Evolutionary conservation across 2,888 invertebrate species (phyloP), one percentile per base, ranked within the genome.

Genomic region (Drosophila ustulata): DNA sequence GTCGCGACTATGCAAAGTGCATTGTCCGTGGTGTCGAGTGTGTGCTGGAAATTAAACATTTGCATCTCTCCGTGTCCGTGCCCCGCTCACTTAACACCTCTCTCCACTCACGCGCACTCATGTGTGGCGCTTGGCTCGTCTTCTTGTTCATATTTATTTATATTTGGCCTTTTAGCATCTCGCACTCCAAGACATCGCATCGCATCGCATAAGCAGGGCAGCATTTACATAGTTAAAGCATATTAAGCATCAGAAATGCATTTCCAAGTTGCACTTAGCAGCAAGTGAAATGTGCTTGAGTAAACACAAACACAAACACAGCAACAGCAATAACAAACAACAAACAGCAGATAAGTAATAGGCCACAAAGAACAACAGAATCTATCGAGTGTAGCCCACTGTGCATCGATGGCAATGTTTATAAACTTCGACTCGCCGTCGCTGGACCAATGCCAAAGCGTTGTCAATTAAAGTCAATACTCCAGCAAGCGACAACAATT

Each of bases 401-500:
- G 83, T 83, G 73, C 75, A n/a, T n/a, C 30, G 45, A 41, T 28
- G 56, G 56, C 64, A 55, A 52, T 58, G 50, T 53, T 55, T 47
- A 64, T 63, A 76, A 78, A 67, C 65, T 37, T 11, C 37, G 37
- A 37, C 39, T 41, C 8, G 8, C 8, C 11, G 34, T 34, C 9
- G 18, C 7, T 41, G 89, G 75, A 64, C 74, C 72, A 61, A 66
- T 52, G 68, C 80, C 83, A 79, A 72, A 70, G 82, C 71, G 69
- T 73, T 89, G 89, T 85, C 89, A 89, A 85, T 89, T 88, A 85
- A 82, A 88, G 82, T 88, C 86, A 89, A 84, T 78, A 86, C 66
- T 37, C 64, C 50, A 77, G 58, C 51, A 57, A 46, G 41, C 50
- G 11, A 30, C 46, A 46, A 56, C 68, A 73, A 78, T 79, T 65